phyloP scores from a whole-genome alignment of 2,113 vertebrate species.

The Gallinago media region DNA sequence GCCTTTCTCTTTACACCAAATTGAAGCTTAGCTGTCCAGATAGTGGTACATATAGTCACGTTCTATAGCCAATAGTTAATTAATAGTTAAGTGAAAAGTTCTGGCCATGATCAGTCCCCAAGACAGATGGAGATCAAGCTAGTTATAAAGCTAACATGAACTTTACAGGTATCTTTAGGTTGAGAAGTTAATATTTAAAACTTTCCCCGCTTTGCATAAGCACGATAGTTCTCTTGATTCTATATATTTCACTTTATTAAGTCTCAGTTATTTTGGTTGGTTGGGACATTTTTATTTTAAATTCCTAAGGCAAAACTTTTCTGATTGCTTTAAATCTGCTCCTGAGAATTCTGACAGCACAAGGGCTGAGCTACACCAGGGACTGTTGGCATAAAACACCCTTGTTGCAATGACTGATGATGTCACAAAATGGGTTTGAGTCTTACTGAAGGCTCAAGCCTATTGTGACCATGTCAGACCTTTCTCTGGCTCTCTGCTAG shows the following conservation, averaged over 20 bases:
- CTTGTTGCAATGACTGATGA: not conserved
- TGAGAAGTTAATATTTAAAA: constrained; percentile 47
- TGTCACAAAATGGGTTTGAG: not conserved
- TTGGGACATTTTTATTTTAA: not conserved
- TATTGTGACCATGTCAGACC: not conserved
- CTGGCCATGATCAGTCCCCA: not conserved
- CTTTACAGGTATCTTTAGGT: constrained; percentile 67
- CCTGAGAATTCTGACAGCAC: not conserved
- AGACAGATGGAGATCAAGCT: constrained; percentile 38
- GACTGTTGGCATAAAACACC: not conserved
- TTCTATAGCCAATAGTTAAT: not conserved
- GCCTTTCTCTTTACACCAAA: not conserved
- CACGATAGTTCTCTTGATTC: not conserved
- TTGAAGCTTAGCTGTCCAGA: not conserved
- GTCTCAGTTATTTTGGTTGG: not conserved
- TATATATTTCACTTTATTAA: not conserved
- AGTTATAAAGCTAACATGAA: constrained; percentile 7
- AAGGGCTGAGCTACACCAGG: not conserved
- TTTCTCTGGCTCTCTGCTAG: not conserved
- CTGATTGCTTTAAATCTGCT: not conserved
- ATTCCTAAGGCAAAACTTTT: not conserved
- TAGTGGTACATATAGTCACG: not conserved
- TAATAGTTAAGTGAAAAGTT: not conserved
- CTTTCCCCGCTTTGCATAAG: constrained; percentile 13
- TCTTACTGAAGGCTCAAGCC: not conserved